Evolutionary conservation across 30 jellyfish, hydroid and myxozoan species (phyloP), one percentile per base, ranked within the genome.

Genomic region (Cassiopea andromeda): DNA sequence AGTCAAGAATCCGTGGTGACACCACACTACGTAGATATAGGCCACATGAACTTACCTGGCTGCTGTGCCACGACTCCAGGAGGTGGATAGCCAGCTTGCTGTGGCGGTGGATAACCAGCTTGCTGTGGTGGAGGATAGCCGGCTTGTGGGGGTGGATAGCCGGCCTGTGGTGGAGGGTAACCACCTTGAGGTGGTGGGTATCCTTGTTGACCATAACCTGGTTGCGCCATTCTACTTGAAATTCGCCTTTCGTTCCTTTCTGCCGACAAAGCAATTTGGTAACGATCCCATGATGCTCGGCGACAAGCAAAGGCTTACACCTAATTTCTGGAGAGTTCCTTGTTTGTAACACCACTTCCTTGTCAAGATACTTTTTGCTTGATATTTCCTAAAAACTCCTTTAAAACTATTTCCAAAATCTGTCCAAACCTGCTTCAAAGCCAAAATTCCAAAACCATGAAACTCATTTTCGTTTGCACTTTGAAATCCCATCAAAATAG

Each of bases 101-200:
- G 97, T 12, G 91, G 90, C 61, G 87, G 81, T 27, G 84, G 69
- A 48, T 66, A 66, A 45, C 80, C 85, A 64, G 44, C 73, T 73
- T 85, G 94, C 44, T 54, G 89, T 27, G 97, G 95, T 38, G 95
- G 95, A 1, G 92, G 93, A 80, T 89, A 89, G 44, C 97, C 97
- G 17, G 92, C 83, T 68, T 89, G 97, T 38, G 87, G 89, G 9
- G 89, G 94, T 60, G 91, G 91, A 60, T 92, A 85, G 38, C 97
- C 97, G 16, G 90, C 93, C 73, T 88, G 95, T 0, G 89, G 82
- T 16, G 89, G 85, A 8, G 85, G 87, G 60, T 77, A 69, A 16
- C 84, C 84, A 19, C 46, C 83, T 48, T 69, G 81, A 27, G 95
- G 97, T 49, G 88, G 94, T n/a, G 87, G 95, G 60, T 91, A 91